Evolutionary conservation across 92 coral and sea anemone genomes (phyloP), one percentile per base, ranked within the genome.

Genomic region (Anthopleura xanthogrammica): DNA sequence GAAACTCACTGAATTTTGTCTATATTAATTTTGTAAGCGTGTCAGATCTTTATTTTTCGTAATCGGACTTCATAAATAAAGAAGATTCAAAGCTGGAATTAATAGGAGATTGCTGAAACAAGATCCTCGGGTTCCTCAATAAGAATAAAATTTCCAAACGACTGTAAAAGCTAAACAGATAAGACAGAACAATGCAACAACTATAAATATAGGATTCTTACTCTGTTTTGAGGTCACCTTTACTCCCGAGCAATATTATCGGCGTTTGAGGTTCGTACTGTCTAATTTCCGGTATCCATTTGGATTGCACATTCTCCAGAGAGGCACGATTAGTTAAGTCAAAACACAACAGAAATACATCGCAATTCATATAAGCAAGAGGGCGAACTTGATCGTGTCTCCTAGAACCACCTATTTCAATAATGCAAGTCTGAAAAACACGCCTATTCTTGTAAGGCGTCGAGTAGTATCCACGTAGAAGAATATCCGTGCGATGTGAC

Each of bases 351-450:
- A 93, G 74, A 72, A 93, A 91, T 1, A 88, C 92, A 68, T 93
- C 91, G 4, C 94, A 92, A 8, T 83, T 57, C 46, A 82, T 88
- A 86, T 93, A 93, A 4, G 97, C 92, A 70, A 93, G 52, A 0
- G 97, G 97, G 20, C 97, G 86, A 4, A 88, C 54, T 46, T 84
- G 74, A 48, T 90, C 85, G 56, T 88, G 86, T 22, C 82, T 72
- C 9, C 23, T 72, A 72, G 87, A 76, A 0, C 97, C 97, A 3
- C 97, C 97, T 4, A 94, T 88, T 22, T 93, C 97, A 84, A 92
- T 77, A 14, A 93, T 68, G 22, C 20, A 2, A 11, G 70, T 62
- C 12, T 20, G 70, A 62, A 62, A 62, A 7, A 8, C 70, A 62
- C 70, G 24, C 24, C 19, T 20, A 20, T 7, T 62, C 70, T 29